Base-by-base conservation (phyloP, 2,888 invertebrate species). In the Keiferia lycopersicella region DNA sequence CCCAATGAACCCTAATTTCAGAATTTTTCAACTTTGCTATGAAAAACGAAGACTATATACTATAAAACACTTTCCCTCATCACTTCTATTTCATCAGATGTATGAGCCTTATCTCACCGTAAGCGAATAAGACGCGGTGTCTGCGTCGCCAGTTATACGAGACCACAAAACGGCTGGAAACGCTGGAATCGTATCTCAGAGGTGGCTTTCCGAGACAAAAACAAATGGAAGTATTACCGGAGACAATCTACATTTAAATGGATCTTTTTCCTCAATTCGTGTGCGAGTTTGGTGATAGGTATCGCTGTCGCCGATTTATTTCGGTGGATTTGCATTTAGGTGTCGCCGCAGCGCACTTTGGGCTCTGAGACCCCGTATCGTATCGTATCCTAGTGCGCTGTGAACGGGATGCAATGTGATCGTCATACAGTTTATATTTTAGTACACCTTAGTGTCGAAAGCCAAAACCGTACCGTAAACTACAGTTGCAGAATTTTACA, bases 211-310 rank as follows among this genome's bases (percentile, higher is more conserved):
- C 69, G 79, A 85, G 85, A 88, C 89, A 88, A 88, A 88, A 91
- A 90, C 90, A 90, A 91, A 91, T 91, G 89, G 87, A 88, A 88
- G 91, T 89, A 89, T 90, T 90, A 88, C 88, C 78, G 81, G 76
- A 83, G 85, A 88, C 89, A 90, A 90, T 90, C 89, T 91, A 85
- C 91, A 91, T 90, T 91, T 90, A 90, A 91, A 91, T 91, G 84
- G 88, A 89, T 88, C 87, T 88, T 88, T 88, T 88, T 86, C 88
- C 88, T 88, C 88, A 89, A 88, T 87, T 86, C 88, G 84, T 86
- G 84, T 80, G 81, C 79, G 84, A 84, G 86, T 85, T 87, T 78
- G 84, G 87, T 84, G 90, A 91, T 90, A 89, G 90, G 87, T 90
- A 90, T 91, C 87, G 79, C 80, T 72, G 81, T 77, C 80, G 77